These are phyloP conservation scores for Luperina testacea DNA, from an alignment of 2,888 invertebrate species.

Conservation along the genomic window DNA sequence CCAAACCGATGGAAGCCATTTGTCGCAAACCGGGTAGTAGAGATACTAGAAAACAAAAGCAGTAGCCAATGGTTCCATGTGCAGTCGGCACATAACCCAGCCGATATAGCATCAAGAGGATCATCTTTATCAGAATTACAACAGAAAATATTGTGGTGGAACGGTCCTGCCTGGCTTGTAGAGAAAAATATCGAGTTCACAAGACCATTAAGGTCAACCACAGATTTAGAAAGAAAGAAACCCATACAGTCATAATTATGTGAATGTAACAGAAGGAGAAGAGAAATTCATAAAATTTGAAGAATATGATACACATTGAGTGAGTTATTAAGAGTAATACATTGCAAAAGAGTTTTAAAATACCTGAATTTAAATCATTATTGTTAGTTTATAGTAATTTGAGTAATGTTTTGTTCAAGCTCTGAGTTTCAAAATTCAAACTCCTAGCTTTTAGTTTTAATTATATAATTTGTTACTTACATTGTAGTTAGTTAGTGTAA, in stretches of 20 bases:
- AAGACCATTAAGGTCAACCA: slow-evolving; percentile 25
- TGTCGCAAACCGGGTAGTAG: slow-evolving; percentile 53
- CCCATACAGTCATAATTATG: slow-evolving; percentile 21
- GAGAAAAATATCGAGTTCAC: slow-evolving; percentile 36
- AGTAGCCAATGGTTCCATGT: slow-evolving; percentile 56
- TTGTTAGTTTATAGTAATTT: neutral
- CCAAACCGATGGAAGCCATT: slow-evolving; percentile 62
- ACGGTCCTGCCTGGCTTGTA: slow-evolving; percentile 56
- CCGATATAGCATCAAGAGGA: slow-evolving; percentile 59
- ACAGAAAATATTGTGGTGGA: slow-evolving; percentile 49
- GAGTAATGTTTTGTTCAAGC: too few species aligned
- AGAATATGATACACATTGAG: slow-evolving; percentile 27
- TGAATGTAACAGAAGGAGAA: slow-evolving; percentile 20
- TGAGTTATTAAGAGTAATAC: slow-evolving; percentile 39
- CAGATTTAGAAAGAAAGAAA: slow-evolving; percentile 48
- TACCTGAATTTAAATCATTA: neutral
- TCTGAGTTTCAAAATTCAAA: too few species aligned
- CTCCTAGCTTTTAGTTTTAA: too few species aligned
- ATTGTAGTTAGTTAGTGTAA: too few species aligned
- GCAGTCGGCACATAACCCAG: slow-evolving; percentile 56
- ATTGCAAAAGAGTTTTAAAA: slow-evolving; percentile 43
- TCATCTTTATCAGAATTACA: slow-evolving; percentile 41
- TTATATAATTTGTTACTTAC: too few species aligned
- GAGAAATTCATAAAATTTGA: slow-evolving; percentile 32
- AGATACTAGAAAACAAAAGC: slow-evolving; percentile 47